A percentile compares a stretch with the other conserved stretches of the same genome.
These are phyloP conservation scores for Drosophila austrosaltans DNA, from an alignment of 2,888 invertebrate species.

Conservation along the genomic window DNA sequence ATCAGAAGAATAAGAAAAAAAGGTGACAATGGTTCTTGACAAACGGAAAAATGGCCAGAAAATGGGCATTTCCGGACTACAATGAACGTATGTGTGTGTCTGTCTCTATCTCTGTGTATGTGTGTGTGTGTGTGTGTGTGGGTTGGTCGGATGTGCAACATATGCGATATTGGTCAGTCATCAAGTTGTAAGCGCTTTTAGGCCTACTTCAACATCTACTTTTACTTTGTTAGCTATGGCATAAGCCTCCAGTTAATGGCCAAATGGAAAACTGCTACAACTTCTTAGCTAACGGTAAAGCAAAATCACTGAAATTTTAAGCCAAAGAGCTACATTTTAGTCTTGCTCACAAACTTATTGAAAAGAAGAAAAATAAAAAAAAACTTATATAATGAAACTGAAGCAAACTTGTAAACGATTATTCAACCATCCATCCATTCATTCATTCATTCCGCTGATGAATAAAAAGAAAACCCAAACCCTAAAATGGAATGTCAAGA, in stretches of 20 bases:
- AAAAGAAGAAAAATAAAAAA: too few relatives aligned
- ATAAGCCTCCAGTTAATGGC: constrained; percentile 9
- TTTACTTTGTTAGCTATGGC: constrained; percentile 7
- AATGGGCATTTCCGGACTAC: constrained; percentile 58
- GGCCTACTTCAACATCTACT: constrained; percentile 13
- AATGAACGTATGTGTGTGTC: constrained; percentile 10
- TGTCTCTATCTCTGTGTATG: neutral
- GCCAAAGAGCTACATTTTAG: neutral
- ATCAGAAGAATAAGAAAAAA: constrained; percentile 48
- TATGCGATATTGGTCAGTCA: constrained; percentile 43
- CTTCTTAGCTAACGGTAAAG: constrained; percentile 16
- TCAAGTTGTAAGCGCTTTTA: constrained; percentile 18
- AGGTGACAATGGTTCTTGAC: constrained; percentile 70
- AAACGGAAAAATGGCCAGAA: constrained; percentile 65
- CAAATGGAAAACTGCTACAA: constrained; percentile 12
- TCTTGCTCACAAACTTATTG: neutral
- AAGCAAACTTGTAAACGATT: too few relatives aligned
- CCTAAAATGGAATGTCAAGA: too few relatives aligned
- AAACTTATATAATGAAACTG: too few relatives aligned
- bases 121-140: neutral
- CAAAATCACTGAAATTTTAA: constrained; percentile 33
- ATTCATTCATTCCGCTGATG: too few relatives aligned
- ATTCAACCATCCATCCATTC: too few relatives aligned
- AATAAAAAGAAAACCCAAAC: too few relatives aligned
- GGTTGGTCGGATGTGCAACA: constrained; percentile 40